Percentiles rank a stretch among this genome's conserved stretches.
These are phyloP conservation scores for Apamea sordens DNA, from an alignment of 2,888 invertebrate species.

Conservation along the genomic window DNA sequence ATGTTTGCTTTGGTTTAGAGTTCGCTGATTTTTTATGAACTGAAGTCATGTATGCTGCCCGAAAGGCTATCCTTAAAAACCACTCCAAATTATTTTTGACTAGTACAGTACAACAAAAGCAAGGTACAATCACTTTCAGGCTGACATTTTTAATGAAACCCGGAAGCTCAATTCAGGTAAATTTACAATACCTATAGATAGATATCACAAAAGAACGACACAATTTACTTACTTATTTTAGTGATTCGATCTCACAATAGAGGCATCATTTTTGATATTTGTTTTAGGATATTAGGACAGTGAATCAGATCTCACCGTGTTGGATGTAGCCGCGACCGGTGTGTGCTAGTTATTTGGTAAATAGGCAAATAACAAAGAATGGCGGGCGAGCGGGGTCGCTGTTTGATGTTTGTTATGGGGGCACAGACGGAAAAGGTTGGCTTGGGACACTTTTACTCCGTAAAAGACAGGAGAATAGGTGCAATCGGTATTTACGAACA, in stretches of 20 bases:
- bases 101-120: not conserved
- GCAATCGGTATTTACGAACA: constrained; percentile 60
- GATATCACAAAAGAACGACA: not conserved
- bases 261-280: not conserved
- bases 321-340: constrained; percentile 28
- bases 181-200: constrained; percentile 2
- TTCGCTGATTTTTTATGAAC: not conserved
- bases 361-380: constrained; percentile 69
- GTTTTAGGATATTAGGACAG: constrained; percentile 10
- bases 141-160: not conserved
- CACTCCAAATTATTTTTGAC: not conserved
- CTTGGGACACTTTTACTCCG: constrained; percentile 59
- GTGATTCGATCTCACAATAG: not conserved
- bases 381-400: constrained; percentile 54
- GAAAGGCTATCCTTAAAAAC: not conserved
- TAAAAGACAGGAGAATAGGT: constrained; percentile 62
- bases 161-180: not conserved
- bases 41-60: not conserved
- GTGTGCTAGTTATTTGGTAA: constrained; percentile 57
- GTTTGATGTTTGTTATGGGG: constrained; percentile 72
- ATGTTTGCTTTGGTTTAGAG: not conserved
- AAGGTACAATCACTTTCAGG: not conserved
- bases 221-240: not conserved
- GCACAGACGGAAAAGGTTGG: constrained; percentile 62
- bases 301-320: constrained; percentile 29